Conservation (phyloP, 2,888 invertebrate species). For the Cantharis flavilabris region DNA sequence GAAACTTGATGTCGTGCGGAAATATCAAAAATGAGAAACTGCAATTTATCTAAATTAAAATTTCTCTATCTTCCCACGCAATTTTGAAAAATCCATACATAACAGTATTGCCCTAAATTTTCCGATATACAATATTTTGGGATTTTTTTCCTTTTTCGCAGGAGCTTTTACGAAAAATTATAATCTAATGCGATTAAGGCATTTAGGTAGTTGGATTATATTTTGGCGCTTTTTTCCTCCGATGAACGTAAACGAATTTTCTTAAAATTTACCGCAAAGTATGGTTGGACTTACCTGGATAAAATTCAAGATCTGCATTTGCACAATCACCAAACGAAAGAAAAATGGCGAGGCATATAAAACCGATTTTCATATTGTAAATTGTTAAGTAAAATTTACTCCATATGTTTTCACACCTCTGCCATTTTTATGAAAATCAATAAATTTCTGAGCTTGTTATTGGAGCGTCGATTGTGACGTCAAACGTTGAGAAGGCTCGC, state of each 20-base stretch:
- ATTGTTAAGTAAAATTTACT: conserved; percentile 42
- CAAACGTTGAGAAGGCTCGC: conserved; percentile 36
- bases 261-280: neutral
- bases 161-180: neutral
- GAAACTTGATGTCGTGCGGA: no score
- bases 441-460: conserved; percentile 49
- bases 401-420: conserved; percentile 53
- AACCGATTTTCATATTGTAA: conserved; percentile 49
- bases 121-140: neutral
- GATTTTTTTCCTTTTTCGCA: neutral
- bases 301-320: conserved; percentile 48
- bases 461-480: conserved; percentile 44
- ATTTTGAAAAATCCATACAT: neutral
- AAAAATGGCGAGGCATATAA: conserved; percentile 47
- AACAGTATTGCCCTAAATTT: neutral
- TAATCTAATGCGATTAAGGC: neutral
- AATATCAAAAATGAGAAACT: neutral
- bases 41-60: neutral
- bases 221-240: neutral
- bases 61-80: neutral
- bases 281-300: conserved; percentile 46
- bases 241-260: neutral
- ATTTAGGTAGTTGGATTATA: neutral
- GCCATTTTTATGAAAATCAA: conserved; percentile 53
- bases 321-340: conserved; percentile 47